Evolutionary conservation across 2,113 vertebrate species (phyloP), one percentile per base, ranked within the genome.

Genomic region (Eptesicus fuscus): DNA sequence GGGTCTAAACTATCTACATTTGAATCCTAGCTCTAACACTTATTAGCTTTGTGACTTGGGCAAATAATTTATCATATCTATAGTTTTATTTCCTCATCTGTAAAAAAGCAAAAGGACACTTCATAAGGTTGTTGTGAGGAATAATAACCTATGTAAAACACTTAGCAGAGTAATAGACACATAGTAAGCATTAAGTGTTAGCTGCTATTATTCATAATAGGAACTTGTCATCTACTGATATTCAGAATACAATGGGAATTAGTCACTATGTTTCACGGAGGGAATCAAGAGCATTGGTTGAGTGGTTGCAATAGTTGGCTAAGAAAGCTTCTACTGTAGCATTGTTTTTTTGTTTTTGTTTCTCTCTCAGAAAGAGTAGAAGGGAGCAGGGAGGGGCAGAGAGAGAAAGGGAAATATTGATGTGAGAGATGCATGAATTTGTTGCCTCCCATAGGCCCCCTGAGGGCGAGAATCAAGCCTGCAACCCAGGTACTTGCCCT

Each of bases 271-370:
- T 65, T 91, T 95, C 85, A 65, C 7, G 47, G 56, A 59, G n/a
- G 42, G 35, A 61, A 7, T 85, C 51, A 59, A 35, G 73, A 82
- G 18, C 40, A 42, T 79, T 82, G 83, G 30, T 80, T 16, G 44
- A 73, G 35, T 86, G 30, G n/a, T 59, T 95, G 53, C 61, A 79
- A 0, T 83, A 44, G 11, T 79, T 94, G 95, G 88, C 86, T 93
- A 91, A 95, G 87, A 90, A 92, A 95, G 84, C 70, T 96, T 94
- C 83, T 94, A 63, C 95, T 95, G 83, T 89, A 49, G 61, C 32
- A 14, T 61, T 51, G 6, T 93, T 95, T 82, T 7, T 25, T 73
- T 90, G 51, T 61, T 61, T 61, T 61, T 61, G 59, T 28, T 61
- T 61, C 23, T 61, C 53, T 56, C 25, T 59, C 23, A 59, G 25